A percentile compares a stretch with the other conserved stretches of the same genome.
Evolutionary conservation across 2,113 vertebrate genomes (phyloP).

Genomic region (Macquaria australasica): DNA sequence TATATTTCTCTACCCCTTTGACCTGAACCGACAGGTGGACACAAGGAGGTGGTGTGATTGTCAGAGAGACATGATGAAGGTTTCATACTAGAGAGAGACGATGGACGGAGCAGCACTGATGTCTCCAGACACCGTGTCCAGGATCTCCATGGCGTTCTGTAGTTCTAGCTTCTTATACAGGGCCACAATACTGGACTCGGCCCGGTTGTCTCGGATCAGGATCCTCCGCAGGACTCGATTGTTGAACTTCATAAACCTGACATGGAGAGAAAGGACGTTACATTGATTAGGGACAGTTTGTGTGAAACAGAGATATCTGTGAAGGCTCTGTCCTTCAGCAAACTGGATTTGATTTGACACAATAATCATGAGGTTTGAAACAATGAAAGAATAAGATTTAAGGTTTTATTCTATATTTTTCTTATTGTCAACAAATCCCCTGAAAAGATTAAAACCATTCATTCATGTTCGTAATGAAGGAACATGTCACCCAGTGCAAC

Average conservation of each 20-base stretch:
- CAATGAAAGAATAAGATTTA: background rate
- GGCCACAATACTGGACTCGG: constrained; percentile 93
- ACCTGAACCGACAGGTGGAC: background rate
- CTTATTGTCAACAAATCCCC: background rate
- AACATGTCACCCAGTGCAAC: background rate
- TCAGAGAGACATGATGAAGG: background rate
- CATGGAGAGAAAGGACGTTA: constrained; percentile 20
- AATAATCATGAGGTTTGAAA: background rate
- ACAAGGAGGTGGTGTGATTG: background rate
- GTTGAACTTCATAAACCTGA: constrained; percentile 96
- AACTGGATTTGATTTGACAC: background rate
- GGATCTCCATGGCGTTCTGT: constrained; percentile 94
- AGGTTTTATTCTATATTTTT: background rate
- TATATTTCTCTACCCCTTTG: background rate
- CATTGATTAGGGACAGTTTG: background rate
- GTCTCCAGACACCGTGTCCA: constrained; percentile 85
- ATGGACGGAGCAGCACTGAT: constrained; percentile 83
- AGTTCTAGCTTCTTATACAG: constrained; percentile 97
- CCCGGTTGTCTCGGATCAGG: constrained; percentile 88
- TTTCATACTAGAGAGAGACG: constrained; percentile 84
- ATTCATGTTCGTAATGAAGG: background rate
- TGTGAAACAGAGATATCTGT: background rate
- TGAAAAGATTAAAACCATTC: background rate
- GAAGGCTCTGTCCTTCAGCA: background rate
- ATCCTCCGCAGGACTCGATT: constrained; percentile 91